Evolutionary conservation across 2,888 invertebrate species (phyloP), one percentile per base, ranked within the genome.

Genomic region (Drosophila neutralis): DNA sequence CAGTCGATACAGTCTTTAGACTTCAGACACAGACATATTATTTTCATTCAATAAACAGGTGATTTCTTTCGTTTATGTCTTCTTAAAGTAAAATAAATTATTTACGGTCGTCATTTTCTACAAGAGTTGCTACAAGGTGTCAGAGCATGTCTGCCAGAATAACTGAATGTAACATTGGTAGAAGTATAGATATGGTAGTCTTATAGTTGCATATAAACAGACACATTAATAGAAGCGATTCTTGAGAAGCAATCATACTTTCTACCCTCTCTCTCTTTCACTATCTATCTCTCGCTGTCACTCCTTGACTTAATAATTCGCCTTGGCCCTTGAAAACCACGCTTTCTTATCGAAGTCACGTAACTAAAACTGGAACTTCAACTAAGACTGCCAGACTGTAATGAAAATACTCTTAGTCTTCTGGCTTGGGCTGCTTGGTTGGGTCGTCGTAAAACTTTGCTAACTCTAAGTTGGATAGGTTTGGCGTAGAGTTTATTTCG

Each of bases 361-460:
- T 78, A 79, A 80, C 58, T 56, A 48, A 65, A 78, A 76, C 73
- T 80, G 68, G 64, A 69, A 80, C 73, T 69, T 49, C 35, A 56
- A 69, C 64, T 35, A 29, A 66, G 52, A 65, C 71, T 33, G 56
- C 52, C 61, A 57, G 60, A 13, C 67, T 80, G 69, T 65, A 73
- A 74, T 80, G 69, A 77, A 80, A 77, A 80, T 74, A 61, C 40
- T 21, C 53, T 53, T 60, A 36, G 59, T 40, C 64, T 67, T 62
- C n/a, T 54, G 33, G 42, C 54, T 63, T 40, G 48, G 54, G 56
- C 60, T 35, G 63, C 63, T 53, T 40, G 31, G 13, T 13, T 21
- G 38, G 56, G 71, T 73, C 60, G 76, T 76, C 80, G 66, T 81
- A 79, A 81, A 81, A 83, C 33, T 54, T 31, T 64, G 53, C 71